Evolutionary conservation across 2,113 vertebrate genomes (phyloP), one percentile per base, ranked within the genome.

Genomic region (Hippopotamus amphibius): DNA sequence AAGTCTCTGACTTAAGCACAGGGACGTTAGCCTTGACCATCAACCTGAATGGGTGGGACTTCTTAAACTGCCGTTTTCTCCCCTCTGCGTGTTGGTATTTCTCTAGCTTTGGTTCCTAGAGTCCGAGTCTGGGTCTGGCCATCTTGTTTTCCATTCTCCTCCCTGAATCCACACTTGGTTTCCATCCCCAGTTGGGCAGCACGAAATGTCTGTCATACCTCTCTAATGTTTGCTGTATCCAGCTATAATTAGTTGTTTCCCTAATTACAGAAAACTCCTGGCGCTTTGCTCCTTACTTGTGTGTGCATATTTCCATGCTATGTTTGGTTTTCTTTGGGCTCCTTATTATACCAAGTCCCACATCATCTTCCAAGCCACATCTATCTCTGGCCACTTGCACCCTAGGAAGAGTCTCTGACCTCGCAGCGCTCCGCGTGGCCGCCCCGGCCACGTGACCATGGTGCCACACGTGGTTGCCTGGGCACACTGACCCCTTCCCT

Each of bases 91-190:
- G 33, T 65, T 87, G 43, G n/a, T 48, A 0, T 85, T 90, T 95
- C 88, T 96, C 71, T 61, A 50, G 90, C 19, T 63, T 87, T 37
- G 68, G 69, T 41, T 63, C 59, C 79, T 69, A 46, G 80, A 80
- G 24, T 6, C 77, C 53, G 26, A 83, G 21, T 63, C 71, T 95
- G 77, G 80, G 8, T 94, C 83, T 81, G 37, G 55, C 69, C 72
- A 30, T 14, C 15, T 37, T 24, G 46, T 85, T 63, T 72, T 61
- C 90, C 71, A 16, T 41, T 41, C 63, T 94, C 19, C 80, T 8
- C 13, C 85, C 77, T 28, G 19, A 93, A 93, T 43, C 90, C 96
- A 81, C 66, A 72, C 63, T 82, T 81, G 71, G 82, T 92, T 61
- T 59, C 72, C 48, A 13, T 33, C 77, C 79, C 72, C 72, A 43